Base-by-base conservation (phyloP, 2,888 invertebrate genomes). In the Lacanobia wlatinum region DNA sequence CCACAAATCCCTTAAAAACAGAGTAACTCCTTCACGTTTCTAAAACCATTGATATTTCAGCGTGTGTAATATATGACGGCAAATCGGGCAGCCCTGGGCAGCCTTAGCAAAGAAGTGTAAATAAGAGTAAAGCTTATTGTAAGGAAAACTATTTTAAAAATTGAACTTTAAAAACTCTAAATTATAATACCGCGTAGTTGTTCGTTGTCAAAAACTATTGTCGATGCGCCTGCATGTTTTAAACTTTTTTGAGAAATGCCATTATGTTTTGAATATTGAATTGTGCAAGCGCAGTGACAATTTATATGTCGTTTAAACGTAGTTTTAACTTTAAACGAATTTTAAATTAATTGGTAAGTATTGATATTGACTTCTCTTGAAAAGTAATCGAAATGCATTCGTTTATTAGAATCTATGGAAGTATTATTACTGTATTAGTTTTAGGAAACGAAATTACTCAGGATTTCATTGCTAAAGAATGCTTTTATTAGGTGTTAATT, bases 351-450 rank as follows among this genome's bases (percentile, higher is more conserved):
- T 72, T 38, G 52, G 14, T 43, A 38, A 59, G 18, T 58, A 64
- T 67, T 66, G 43, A 53, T 28, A 18, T 16, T 28, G 46, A 65
- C 55, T 28, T 61, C 8, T 66, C 56, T 67, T 64, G 46, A 62
- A 76, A 66, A 69, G 55, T 66, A 66, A 68, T 76, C n/a, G 34
- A 70, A 66, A 50, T 14, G 40, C 16, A 71, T 80, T 58, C 63
- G 61, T 23, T 77, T 66, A 52, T 58, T n/a, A n/a, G n/a, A n/a
- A 76, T 48, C 28, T 48, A 75, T 28, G 34, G 61, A 79, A 83
- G 78, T 80, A 83, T 83, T 78, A 84, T 82, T 83, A 85, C 43
- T 46, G 28, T 82, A 70, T 70, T 67, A 71, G 53, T 58, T 65
- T 61, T 60, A 74, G 65, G 56, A 62, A 68, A 73, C 62, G n/a